Evolutionary conservation across 2,888 invertebrate genomes (phyloP), one percentile per base, ranked within the genome.

Genomic region (Brassicogethes aeneus): DNA sequence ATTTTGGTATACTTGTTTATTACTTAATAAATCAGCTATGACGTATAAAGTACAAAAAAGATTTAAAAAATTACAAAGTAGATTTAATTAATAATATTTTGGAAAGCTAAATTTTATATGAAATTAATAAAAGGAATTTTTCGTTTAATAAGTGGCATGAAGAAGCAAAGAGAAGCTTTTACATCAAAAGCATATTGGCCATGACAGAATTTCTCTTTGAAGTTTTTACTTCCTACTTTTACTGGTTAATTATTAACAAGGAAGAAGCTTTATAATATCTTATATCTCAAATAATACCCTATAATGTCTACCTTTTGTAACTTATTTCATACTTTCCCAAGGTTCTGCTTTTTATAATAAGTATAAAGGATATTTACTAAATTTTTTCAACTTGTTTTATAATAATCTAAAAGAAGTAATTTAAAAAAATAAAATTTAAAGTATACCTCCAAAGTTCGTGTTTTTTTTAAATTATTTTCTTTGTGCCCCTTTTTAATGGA

Each of bases 211-310:
- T 59, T 59, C 54, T 45, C 65, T 65, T 65, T 65, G 65, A 65
- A 55, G 64, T 62, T 59, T 52, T 52, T 57, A 55, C 57, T 59
- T 59, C 58, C 60, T 62, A 61, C 62, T 60, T 59, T 59, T 58
- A 53, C 61, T 60, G 57, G 64, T 65, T 65, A 65, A 66, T 66
- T 64, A 65, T 65, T 66, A 65, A 64, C 62, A 58, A 61, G 59
- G 59, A 59, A 55, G 59, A 57, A 59, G 60, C 59, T 61, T 59
- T 57, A 59, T 60, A 53, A 57, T 56, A 56, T 55, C 54, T 52
- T 50, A 50, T 54, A 57, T 56, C 52, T 50, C 53, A 51, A 53
- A 55, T 57, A 58, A 58, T 58, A 49, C 55, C 52, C 50, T 47
- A 46, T 57, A 55, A 58, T 54, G 51, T 53, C 46, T 42, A 47